phyloP scores from a whole-genome alignment of 1,140 invertebrate species.

The Popillia japonica region DNA sequence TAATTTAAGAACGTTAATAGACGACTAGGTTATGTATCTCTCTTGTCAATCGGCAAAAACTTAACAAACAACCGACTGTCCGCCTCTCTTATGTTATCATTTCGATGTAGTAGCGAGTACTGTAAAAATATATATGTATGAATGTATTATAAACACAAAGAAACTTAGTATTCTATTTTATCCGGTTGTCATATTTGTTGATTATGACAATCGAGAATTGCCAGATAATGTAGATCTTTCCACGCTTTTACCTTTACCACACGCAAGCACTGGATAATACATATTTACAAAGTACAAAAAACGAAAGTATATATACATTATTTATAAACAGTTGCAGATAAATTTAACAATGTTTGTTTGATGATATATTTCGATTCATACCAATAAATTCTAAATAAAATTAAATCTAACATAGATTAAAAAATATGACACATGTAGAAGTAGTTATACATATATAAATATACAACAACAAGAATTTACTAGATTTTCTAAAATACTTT shows the following conservation, averaged over 20 bases:
- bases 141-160: background rate
- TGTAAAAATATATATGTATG: background rate
- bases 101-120: background rate
- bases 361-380: too few relatives aligned
- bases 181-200: background rate
- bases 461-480: too few relatives aligned
- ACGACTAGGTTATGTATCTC: conserved; percentile 37
- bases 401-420: too few relatives aligned
- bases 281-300: too few relatives aligned
- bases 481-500: too few relatives aligned
- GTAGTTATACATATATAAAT: too few relatives aligned
- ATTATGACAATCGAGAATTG: background rate
- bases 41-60: conserved; percentile 46
- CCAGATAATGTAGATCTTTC: background rate
- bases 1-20: conserved; percentile 14
- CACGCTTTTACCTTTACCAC: background rate
- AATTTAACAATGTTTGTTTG: too few relatives aligned
- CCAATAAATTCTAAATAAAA: too few relatives aligned
- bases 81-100: conserved; percentile 7
- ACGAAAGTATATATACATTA: too few relatives aligned
- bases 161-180: background rate
- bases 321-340: too few relatives aligned
- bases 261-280: too few relatives aligned
- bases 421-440: too few relatives aligned
- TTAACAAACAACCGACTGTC: background rate